Evolutionary conservation across 1,140 invertebrate genomes (phyloP).

Genomic region (Maconellicoccus hirsutus): DNA sequence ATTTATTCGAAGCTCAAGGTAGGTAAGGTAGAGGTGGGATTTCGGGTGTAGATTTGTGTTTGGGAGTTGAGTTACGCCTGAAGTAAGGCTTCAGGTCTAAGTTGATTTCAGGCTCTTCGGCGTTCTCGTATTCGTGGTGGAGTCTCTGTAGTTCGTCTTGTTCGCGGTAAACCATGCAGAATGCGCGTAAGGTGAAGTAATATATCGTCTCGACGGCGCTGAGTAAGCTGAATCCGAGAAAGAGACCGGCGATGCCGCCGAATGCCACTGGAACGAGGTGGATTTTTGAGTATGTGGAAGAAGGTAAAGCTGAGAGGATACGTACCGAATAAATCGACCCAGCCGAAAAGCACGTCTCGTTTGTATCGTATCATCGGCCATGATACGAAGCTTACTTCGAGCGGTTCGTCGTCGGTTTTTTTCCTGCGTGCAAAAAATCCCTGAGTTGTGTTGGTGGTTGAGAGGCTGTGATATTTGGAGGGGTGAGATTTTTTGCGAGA

Average conservation of each 20-base stretch:
- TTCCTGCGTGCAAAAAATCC: neutral
- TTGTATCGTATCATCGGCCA: conserved; percentile 63
- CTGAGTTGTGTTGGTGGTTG: conserved; percentile 4
- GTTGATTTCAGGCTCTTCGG: conserved; percentile 22
- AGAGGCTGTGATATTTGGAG: too few relatives aligned
- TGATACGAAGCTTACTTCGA: conserved; percentile 32
- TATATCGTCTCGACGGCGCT: conserved; percentile 54
- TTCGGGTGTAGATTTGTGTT: neutral
- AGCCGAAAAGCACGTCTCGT: conserved; percentile 60
- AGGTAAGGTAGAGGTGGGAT: neutral
- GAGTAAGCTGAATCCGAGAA: conserved; percentile 59
- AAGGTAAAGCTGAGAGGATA: neutral
- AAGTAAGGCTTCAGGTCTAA: conserved; percentile 25
- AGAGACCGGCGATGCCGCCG: conserved; percentile 52
- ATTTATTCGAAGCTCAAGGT: neutral
- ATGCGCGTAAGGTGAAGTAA: conserved; percentile 37
- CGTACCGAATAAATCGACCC: conserved; percentile 54
- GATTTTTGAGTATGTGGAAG: neutral
- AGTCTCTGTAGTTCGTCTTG: conserved; percentile 27
- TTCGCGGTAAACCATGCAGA: conserved; percentile 37
- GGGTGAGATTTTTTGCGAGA: too few relatives aligned
- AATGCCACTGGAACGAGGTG: conserved; percentile 29
- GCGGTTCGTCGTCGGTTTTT: neutral
- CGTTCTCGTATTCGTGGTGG: conserved; percentile 27
- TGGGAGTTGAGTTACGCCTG: neutral